Conservation (phyloP, 2,888 invertebrate genomes). For the Patella caerulea region DNA sequence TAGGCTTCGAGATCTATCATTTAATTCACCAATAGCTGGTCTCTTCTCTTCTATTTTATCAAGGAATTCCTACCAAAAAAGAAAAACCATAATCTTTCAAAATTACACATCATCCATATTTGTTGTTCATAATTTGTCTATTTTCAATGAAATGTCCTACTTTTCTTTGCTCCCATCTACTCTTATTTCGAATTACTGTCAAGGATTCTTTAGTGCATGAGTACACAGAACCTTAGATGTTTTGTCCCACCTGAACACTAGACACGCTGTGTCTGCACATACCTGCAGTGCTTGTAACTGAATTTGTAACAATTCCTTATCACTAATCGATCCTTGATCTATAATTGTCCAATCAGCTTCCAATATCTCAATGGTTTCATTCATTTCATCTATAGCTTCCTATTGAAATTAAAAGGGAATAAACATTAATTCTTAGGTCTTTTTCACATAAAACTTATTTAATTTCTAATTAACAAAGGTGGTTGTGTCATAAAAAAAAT, state of each 20-base stretch:
- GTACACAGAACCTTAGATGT: too few species aligned
- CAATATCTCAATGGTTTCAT: constrained; percentile 77
- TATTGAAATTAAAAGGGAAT: constrained; percentile 70
- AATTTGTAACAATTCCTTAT: constrained; percentile 86
- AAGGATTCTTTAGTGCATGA: too few species aligned
- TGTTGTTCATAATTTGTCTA: too few species aligned
- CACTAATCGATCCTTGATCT: constrained; percentile 85
- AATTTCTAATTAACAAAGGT: too few species aligned
- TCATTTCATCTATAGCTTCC: constrained; percentile 83
- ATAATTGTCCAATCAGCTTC: constrained; percentile 85
- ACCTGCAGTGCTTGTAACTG: constrained; percentile 74
- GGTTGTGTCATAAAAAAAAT: too few species aligned
- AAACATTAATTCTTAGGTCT: too few species aligned
- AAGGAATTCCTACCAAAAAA: constrained; percentile 48
- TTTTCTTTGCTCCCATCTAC: too few species aligned
- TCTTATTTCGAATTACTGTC: too few species aligned
- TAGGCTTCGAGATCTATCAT: constrained; percentile 84
- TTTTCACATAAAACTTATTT: too few species aligned
- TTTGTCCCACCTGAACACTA: neutral
- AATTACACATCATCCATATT: neutral
- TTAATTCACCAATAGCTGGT: constrained; percentile 84
- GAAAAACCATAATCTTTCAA: constrained; percentile 6
- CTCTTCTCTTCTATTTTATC: constrained; percentile 78
- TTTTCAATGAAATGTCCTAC: too few species aligned
- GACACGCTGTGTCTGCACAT: neutral